Conservation (phyloP, 1,140 invertebrate genomes). For the Eubasilissa regina region DNA sequence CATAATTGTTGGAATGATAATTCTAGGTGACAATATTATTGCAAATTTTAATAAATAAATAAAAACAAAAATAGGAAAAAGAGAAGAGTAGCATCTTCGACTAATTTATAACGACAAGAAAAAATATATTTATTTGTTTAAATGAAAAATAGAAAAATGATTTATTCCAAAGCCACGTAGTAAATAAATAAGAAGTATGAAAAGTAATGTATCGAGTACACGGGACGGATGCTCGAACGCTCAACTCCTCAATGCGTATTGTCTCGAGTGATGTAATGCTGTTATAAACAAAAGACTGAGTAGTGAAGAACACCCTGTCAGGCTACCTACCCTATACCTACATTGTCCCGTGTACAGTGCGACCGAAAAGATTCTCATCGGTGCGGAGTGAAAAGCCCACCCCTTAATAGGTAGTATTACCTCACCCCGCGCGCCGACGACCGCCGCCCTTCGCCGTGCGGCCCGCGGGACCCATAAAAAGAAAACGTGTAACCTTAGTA, state of each 20-base stretch:
- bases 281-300: conserved; percentile 5
- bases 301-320: background rate
- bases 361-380: conserved; percentile 23
- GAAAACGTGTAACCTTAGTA: conserved; percentile 57
- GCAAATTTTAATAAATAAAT: no score
- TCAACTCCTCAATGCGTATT: background rate
- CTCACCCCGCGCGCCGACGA: background rate
- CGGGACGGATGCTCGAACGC: no score
- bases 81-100: no score
- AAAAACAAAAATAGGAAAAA: no score
- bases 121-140: no score
- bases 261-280: background rate
- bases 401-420: conserved; percentile 43
- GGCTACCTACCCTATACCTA: background rate
- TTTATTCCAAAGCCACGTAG: no score
- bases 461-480: conserved; percentile 60
- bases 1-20: no score
- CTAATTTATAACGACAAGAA: no score
- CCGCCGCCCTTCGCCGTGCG: conserved; percentile 20
- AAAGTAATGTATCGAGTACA: no score
- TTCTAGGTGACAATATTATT: no score
- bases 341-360: conserved; percentile 10
- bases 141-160: no score
- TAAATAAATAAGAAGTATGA: no score
- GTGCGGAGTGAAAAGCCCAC: conserved; percentile 40